Conservation (phyloP, 2,888 invertebrate genomes). For the Theodoxus fluviatilis region DNA sequence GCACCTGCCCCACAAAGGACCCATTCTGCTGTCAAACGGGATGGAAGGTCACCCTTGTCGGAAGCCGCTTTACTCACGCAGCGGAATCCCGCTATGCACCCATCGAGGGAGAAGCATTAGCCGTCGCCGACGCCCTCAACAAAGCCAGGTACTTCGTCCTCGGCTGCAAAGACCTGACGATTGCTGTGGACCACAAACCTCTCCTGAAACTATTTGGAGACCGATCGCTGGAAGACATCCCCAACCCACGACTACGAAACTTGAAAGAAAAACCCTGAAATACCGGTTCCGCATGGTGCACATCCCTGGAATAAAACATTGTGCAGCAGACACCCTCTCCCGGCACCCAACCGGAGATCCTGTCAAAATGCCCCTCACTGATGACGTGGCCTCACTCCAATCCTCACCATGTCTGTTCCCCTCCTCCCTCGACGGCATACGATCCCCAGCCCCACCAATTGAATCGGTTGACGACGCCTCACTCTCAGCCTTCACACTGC, state of each 20-base stretch:
- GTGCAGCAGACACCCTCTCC: slow-evolving; percentile 26
- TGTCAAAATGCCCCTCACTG: neutral
- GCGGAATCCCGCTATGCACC: slow-evolving; percentile 33
- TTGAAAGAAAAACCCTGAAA: slow-evolving; percentile 38
- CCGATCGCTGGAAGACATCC: slow-evolving; percentile 31
- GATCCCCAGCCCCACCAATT: neutral
- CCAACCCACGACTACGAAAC: slow-evolving; percentile 38
- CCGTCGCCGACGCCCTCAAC: slow-evolving; percentile 34
- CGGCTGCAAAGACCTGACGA: slow-evolving; percentile 31
- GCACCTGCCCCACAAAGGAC: slow-evolving; percentile 26
- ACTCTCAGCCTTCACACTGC: neutral
- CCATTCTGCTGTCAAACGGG: slow-evolving; percentile 34
- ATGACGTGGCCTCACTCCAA: neutral
- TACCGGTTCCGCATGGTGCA: slow-evolving; percentile 30
- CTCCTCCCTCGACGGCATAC: neutral
- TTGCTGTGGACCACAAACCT: slow-evolving; percentile 37
- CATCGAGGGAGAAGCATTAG: slow-evolving; percentile 24
- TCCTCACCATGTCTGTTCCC: neutral
- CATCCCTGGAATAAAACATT: slow-evolving; percentile 18
- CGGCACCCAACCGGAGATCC: slow-evolving; percentile 24
- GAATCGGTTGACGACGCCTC: neutral
- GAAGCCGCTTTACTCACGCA: slow-evolving; percentile 34
- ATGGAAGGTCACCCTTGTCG: slow-evolving; percentile 33
- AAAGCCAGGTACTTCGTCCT: slow-evolving; percentile 29
- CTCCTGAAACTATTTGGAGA: slow-evolving; percentile 32